A percentile compares a stretch with the other conserved stretches of the same genome.
Evolutionary conservation across 1,140 invertebrate species (phyloP).

Genomic region (Drosophila kohkoa): DNA sequence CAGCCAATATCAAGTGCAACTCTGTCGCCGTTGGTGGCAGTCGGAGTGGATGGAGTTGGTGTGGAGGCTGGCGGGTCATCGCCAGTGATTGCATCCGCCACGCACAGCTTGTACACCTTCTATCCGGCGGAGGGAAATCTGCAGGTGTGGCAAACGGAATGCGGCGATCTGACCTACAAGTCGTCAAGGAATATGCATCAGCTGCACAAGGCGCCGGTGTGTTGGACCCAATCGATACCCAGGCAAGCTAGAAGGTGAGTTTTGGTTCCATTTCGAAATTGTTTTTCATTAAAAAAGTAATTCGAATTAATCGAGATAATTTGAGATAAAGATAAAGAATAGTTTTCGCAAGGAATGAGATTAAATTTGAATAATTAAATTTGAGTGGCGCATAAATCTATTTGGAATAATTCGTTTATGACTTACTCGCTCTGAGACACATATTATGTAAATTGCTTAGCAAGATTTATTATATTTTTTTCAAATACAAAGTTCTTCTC

Average conservation of each 20-base stretch:
- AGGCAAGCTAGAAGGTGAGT: constrained; percentile 84
- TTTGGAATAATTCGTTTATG: no score
- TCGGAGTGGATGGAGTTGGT: constrained; percentile 58
- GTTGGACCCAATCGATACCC: constrained; percentile 84
- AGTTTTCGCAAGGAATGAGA: no score
- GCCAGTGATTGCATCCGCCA: constrained; percentile 80
- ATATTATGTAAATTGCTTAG: no score
- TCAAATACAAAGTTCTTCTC: not conserved
- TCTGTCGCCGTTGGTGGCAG: constrained; percentile 58
- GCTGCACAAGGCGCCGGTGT: constrained; percentile 81
- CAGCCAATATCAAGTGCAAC: constrained; percentile 82
- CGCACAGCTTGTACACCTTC: constrained; percentile 83
- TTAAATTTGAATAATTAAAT: no score
- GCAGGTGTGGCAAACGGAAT: constrained; percentile 82
- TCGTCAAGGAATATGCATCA: constrained; percentile 83
- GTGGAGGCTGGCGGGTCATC: constrained; percentile 60
- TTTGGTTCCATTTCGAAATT: not conserved
- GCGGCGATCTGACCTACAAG: constrained; percentile 82
- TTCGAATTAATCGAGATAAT: no score
- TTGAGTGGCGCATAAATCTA: no score
- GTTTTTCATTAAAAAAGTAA: not conserved
- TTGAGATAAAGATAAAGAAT: no score
- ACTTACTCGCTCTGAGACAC: no score
- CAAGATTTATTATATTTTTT: not conserved
- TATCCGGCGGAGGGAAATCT: constrained; percentile 84